Evolutionary conservation across 30 jellyfish, hydroid and myxozoan species (phyloP).

Genomic region (Pelagia noctiluca): DNA sequence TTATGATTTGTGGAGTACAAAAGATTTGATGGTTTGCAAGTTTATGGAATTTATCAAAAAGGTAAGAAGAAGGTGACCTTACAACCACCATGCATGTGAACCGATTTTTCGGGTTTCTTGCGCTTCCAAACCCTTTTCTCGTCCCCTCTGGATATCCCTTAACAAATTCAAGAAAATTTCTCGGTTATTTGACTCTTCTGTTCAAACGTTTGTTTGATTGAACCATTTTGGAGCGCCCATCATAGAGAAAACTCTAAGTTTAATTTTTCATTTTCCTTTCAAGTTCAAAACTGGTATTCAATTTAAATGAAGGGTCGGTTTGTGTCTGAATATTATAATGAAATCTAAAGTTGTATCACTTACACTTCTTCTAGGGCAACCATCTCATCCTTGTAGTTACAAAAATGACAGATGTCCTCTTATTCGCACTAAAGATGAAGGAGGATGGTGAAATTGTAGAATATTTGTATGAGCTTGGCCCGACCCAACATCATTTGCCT

Average conservation of each 20-base stretch:
- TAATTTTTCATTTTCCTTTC: too few relatives aligned
- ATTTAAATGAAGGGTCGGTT: not conserved
- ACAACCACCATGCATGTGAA: not conserved
- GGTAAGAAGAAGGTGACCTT: constrained; percentile 3
- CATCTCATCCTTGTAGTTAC: constrained; percentile 20
- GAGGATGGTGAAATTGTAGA: not conserved
- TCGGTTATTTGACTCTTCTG: too few relatives aligned
- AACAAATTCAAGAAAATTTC: too few relatives aligned
- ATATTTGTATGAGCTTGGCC: constrained; percentile 37
- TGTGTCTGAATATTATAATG: not conserved
- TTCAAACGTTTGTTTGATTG: not conserved
- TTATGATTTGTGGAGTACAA: constrained; percentile 53
- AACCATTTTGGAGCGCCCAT: not conserved
- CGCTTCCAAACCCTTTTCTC: too few relatives aligned
- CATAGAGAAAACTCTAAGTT: not conserved
- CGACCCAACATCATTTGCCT: constrained; percentile 36
- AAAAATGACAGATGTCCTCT: constrained; percentile 27
- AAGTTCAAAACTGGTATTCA: not conserved
- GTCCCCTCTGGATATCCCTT: too few relatives aligned
- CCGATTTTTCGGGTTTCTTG: too few relatives aligned
- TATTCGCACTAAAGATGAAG: constrained; percentile 16
- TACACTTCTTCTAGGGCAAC: constrained; percentile 4
- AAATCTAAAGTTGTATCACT: not conserved
- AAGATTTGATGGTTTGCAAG: constrained; percentile 39
- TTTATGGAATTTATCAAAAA: constrained; percentile 46